Conservation (phyloP, 2,113 vertebrate species). For the Eidolon helvum region DNA sequence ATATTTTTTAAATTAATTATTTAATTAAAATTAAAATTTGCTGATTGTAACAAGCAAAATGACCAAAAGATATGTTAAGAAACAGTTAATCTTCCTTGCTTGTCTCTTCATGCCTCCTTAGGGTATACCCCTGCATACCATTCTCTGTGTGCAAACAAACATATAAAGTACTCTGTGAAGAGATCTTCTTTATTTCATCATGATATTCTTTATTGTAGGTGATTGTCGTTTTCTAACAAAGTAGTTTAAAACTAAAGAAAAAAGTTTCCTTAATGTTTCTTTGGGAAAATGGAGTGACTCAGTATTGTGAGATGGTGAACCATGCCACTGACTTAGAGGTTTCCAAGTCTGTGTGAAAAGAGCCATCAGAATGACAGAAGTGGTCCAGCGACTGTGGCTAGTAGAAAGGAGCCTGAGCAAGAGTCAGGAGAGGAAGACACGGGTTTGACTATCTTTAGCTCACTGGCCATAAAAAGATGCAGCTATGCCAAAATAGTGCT, state of each 20-base stretch:
- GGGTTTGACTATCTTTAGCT: not conserved
- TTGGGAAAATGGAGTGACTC: not conserved
- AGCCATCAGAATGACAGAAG: not conserved
- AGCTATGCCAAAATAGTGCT: not conserved
- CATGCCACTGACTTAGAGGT: not conserved
- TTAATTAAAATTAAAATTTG: conserved; percentile 24
- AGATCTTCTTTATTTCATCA: not conserved
- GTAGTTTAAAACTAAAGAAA: not conserved
- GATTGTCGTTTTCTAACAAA: not conserved
- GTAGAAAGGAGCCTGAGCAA: not conserved
- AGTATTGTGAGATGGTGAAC: not conserved
- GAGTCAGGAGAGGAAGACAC: not conserved
- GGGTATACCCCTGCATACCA: not conserved
- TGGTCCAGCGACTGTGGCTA: not conserved
- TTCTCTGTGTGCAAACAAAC: not conserved
- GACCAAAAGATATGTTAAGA: not conserved
- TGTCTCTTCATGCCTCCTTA: not conserved
- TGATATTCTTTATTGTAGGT: not conserved
- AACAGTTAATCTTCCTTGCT: not conserved
- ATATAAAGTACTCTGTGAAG: not conserved
- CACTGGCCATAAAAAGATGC: conserved; percentile 7
- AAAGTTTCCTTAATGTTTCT: not conserved
- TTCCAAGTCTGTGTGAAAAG: not conserved
- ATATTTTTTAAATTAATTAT: not conserved
- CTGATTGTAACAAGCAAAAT: not conserved